Evolutionary conservation across 2,888 invertebrate species (phyloP).

Genomic region (Dasypogon diadema): DNA sequence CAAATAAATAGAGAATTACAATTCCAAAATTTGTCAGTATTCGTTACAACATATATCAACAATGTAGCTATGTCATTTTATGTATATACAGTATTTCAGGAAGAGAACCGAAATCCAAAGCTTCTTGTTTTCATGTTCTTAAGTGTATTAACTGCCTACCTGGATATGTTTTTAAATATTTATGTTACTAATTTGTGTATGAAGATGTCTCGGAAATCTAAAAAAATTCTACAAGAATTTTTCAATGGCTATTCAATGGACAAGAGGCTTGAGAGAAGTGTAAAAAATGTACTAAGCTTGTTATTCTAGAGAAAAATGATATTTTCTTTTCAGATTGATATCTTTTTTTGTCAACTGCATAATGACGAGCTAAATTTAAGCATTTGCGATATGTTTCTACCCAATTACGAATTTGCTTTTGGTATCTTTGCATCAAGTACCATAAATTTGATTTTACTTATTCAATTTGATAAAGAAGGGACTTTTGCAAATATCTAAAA

Average conservation of each 20-base stretch:
- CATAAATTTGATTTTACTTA: conserved; percentile 23
- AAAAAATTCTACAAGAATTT: neutral
- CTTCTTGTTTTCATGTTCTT: neutral
- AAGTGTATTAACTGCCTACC: neutral
- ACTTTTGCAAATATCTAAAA: neutral
- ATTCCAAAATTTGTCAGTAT: neutral
- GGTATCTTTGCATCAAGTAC: conserved; percentile 14
- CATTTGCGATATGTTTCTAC: conserved; percentile 19
- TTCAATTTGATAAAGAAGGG: conserved; percentile 1
- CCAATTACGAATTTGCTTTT: neutral
- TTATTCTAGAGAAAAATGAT: neutral
- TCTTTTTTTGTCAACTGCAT: neutral
- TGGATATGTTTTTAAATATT: neutral
- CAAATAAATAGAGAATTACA: neutral
- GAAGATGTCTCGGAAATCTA: conserved; percentile 2
- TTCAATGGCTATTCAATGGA: neutral
- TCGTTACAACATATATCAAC: conserved; percentile 10
- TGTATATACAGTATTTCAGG: neutral
- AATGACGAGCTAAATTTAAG: neutral
- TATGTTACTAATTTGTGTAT: neutral
- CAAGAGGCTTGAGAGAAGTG: conserved; percentile 4
- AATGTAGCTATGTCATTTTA: conserved; percentile 8
- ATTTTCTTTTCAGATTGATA: conserved; percentile 18
- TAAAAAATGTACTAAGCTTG: neutral
- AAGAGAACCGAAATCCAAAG: neutral